phyloP scores from a whole-genome alignment of 2,113 vertebrate species.

The Aix galericulata region DNA sequence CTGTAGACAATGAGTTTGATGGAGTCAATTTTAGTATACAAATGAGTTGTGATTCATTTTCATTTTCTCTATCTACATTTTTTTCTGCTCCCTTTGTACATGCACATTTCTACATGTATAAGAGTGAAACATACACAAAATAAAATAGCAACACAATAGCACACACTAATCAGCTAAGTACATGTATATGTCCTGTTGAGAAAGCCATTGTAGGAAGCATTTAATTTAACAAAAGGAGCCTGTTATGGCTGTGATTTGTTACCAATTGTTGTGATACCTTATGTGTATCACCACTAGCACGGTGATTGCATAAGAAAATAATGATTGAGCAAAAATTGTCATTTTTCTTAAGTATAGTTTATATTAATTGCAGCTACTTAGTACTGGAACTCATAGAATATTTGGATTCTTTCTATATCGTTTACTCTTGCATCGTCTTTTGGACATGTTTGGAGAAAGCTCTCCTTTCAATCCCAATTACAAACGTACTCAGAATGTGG shows the following conservation, averaged over 20 bases:
- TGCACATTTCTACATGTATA: neutral
- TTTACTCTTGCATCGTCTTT: neutral
- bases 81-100: neutral
- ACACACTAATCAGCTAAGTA: neutral
- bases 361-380: neutral
- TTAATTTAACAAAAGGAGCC: neutral
- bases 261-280: neutral
- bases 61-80: neutral
- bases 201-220: neutral
- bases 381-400: neutral
- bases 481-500: neutral
- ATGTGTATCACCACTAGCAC: neutral
- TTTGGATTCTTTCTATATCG: neutral
- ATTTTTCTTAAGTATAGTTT: neutral
- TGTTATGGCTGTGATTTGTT: neutral
- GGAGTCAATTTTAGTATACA: neutral
- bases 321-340: neutral
- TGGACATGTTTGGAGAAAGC: neutral
- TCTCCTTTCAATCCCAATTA: neutral
- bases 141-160: neutral
- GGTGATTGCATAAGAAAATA: neutral
- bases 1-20: neutral
- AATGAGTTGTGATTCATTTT: neutral
- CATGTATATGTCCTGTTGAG: neutral
- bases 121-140: neutral